phyloP scores from a whole-genome alignment of 1,140 invertebrate genomes.

The Varroa destructor region DNA sequence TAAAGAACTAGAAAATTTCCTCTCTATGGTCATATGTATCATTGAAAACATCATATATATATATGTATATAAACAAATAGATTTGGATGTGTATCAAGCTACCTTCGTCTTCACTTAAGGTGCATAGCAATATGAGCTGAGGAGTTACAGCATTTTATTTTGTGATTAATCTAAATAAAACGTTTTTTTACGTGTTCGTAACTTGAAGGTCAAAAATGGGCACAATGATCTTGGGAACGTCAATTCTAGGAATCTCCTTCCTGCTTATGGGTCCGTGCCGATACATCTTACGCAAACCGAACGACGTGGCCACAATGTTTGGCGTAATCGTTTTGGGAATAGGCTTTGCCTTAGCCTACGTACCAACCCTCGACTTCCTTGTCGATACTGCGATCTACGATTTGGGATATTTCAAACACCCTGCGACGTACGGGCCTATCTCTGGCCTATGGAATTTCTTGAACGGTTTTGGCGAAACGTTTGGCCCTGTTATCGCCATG shows the following conservation, averaged over 20 bases:
- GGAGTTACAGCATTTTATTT: too few species aligned
- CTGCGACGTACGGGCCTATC: conserved; percentile 12
- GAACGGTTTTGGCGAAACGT: conserved; percentile 19
- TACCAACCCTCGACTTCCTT: conserved; percentile 11
- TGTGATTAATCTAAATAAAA: not conserved
- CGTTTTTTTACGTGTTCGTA: not conserved
- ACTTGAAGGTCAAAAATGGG: conserved; percentile 14
- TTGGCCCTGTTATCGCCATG: conserved; percentile 10
- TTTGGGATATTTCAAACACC: not conserved
- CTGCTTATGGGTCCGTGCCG: not conserved
- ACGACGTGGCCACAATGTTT: not conserved
- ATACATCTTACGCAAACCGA: not conserved
- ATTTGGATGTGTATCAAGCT: too few species aligned
- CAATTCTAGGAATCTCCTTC: not conserved
- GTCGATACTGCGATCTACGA: conserved; percentile 13
- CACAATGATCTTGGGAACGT: conserved; percentile 17
- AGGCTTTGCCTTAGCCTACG: conserved; percentile 6
- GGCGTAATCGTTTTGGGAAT: conserved; percentile 9
- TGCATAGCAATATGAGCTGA: too few species aligned
- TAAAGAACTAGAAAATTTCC: too few species aligned
- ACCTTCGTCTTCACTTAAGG: too few species aligned
- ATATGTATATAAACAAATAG: too few species aligned
- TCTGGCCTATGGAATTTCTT: conserved; percentile 23
- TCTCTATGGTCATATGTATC: too few species aligned
- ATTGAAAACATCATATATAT: too few species aligned